phyloP scores from a whole-genome alignment of 64 coral and sea anemone species.

The Anthopleura sola region DNA sequence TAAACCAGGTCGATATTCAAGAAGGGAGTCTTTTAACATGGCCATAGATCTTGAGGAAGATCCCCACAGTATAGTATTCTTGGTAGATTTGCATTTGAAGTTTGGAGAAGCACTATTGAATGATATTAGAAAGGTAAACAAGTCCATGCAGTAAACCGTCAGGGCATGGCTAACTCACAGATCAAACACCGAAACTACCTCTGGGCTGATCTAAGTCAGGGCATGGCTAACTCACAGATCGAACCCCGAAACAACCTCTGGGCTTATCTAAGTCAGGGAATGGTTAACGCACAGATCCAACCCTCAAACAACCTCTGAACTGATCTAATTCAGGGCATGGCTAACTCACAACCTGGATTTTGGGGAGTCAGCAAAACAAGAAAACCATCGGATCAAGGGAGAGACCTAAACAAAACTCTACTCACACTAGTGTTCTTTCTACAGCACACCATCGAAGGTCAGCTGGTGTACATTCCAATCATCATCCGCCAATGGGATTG shows the following conservation, averaged over 20 bases:
- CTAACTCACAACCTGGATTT: too few species aligned
- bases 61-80: slow-evolving; percentile 57
- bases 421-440: neutral
- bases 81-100: slow-evolving; percentile 60
- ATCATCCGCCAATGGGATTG: slow-evolving; percentile 26
- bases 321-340: neutral
- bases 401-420: too few species aligned
- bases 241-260: neutral
- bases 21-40: slow-evolving; percentile 39
- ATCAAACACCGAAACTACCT: neutral
- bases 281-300: too few species aligned
- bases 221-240: too few species aligned
- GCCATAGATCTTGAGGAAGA: slow-evolving; percentile 58
- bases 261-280: neutral
- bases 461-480: slow-evolving; percentile 24
- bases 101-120: slow-evolving; percentile 49
- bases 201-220: neutral
- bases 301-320: neutral
- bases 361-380: too few species aligned
- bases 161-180: too few species aligned
- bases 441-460: slow-evolving; percentile 43
- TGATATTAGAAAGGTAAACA: slow-evolving; percentile 61
- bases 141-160: neutral
- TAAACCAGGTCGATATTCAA: slow-evolving; percentile 39
- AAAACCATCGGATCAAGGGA: neutral